Evolutionary conservation across 2,113 vertebrate species (phyloP), one percentile per base, ranked within the genome.

Genomic region (Megaceryle torquata): DNA sequence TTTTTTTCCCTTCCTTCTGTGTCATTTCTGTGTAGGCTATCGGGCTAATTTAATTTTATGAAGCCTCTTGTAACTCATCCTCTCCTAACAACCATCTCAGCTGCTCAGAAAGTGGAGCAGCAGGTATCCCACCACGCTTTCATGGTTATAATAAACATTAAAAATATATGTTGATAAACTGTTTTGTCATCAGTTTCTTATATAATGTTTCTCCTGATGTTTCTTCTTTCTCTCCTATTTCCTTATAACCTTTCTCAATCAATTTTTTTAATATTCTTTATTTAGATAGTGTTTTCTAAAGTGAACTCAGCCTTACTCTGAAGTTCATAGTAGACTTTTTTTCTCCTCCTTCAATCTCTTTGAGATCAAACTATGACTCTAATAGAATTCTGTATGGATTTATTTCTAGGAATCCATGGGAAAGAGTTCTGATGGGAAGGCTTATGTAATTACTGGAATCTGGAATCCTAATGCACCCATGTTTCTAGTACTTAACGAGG

Each of bases 401-500:
- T 44, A n/a, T 89, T 94, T 95, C 29, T 84, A 99, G 99, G 99
- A 99, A 87, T 99, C 99, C 28, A 99, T 99, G 99, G 99, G 99
- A 43, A 99, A 99, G 96, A 99, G 98, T 92, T 97, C 96, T 65
- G 99, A 99, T 94, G 99, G 99, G 51, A 99, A 99, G 96, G 98
- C 98, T n/a, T 99, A 99, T 53, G 95, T 99, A 60, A 99, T 99
- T 93, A 99, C 99, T 46, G 99, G 99, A 80, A 98, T 98, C 31
- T 99, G 99, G 99, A 99, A 99, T 93, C 99, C 99, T 37, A 99
- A 99, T 91, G 98, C 96, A 50, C 97, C 98, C 9, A 98, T 98
- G 85, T 99, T 99, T 97, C 97, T 99, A 37, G 97, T 97, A 5
- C 98, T 99, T 86, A 99, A 99, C 89, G 99, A 99, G 96, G 99